Evolutionary conservation across 2,888 invertebrate species (phyloP).

Genomic region (Plebejus argus): DNA sequence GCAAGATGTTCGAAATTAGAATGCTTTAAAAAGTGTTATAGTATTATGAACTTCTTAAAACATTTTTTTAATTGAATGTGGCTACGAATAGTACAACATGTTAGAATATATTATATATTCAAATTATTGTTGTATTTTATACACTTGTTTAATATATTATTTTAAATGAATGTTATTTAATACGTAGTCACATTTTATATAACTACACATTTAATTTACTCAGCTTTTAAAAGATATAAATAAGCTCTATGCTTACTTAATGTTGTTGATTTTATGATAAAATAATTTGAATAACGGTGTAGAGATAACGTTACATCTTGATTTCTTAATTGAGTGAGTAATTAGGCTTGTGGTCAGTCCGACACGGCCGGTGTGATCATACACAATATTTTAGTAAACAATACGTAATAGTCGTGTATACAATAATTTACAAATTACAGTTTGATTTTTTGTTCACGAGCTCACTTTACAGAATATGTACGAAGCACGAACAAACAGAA

Average conservation of each 20-base stretch:
- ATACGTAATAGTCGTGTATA: not conserved
- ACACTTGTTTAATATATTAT: too few relatives aligned
- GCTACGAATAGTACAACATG: too few relatives aligned
- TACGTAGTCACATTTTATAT: not conserved
- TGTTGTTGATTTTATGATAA: not conserved
- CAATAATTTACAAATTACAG: not conserved
- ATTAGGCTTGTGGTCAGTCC: constrained; percentile 23
- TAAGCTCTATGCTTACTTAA: not conserved
- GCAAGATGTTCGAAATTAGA: not conserved
- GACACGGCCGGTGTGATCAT: not conserved
- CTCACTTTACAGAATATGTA: too few relatives aligned
- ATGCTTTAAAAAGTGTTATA: not conserved
- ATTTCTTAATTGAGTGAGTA: constrained; percentile 20
- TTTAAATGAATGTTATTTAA: too few relatives aligned
- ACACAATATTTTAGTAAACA: not conserved
- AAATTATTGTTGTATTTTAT: too few relatives aligned
- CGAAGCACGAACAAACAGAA: too few relatives aligned
- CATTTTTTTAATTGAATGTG: too few relatives aligned
- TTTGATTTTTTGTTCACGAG: too few relatives aligned
- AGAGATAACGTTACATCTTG: constrained; percentile 17
- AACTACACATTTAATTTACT: not conserved
- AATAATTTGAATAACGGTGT: not conserved
- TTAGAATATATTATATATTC: too few relatives aligned
- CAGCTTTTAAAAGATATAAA: not conserved
- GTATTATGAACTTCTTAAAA: too few relatives aligned